These are phyloP conservation scores for Sepioteuthis lessoniana DNA, from an alignment of 2,888 invertebrate species.

Conservation along the genomic window DNA sequence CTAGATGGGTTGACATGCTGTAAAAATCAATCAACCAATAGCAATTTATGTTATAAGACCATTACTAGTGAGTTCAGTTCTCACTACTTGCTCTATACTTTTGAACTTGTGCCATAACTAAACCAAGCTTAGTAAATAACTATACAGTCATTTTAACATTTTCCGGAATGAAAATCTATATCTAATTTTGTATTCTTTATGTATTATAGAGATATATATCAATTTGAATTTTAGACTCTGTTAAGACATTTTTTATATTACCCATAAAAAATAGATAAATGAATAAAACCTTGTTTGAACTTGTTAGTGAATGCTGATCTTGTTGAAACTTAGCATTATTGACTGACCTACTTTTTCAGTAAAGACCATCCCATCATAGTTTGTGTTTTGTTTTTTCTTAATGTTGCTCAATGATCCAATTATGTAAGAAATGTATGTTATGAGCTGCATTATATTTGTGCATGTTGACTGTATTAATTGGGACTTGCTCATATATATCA, in stretches of 20 bases:
- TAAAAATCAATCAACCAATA: no score
- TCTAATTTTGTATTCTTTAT: no score
- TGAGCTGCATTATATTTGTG: background rate
- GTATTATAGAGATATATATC: no score
- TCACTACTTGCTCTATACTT: no score
- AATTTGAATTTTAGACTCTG: background rate
- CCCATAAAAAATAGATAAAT: background rate
- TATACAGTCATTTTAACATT: no score
- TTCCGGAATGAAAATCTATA: no score
- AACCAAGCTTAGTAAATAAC: no score
- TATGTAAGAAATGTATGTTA: background rate
- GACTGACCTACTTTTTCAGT: background rate
- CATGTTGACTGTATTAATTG: background rate
- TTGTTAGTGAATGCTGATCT: background rate
- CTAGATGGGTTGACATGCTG: no score
- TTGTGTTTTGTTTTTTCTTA: background rate
- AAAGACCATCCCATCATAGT: conserved; percentile 33
- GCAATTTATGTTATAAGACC: no score
- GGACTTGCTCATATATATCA: background rate
- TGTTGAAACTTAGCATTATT: background rate
- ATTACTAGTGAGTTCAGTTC: no score
- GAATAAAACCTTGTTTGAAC: background rate
- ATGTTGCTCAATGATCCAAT: background rate
- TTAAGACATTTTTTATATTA: background rate
- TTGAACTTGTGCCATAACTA: no score